These are phyloP conservation scores for Megathymus violae DNA, from an alignment of 1,140 invertebrate genomes.

Conservation along the genomic window DNA sequence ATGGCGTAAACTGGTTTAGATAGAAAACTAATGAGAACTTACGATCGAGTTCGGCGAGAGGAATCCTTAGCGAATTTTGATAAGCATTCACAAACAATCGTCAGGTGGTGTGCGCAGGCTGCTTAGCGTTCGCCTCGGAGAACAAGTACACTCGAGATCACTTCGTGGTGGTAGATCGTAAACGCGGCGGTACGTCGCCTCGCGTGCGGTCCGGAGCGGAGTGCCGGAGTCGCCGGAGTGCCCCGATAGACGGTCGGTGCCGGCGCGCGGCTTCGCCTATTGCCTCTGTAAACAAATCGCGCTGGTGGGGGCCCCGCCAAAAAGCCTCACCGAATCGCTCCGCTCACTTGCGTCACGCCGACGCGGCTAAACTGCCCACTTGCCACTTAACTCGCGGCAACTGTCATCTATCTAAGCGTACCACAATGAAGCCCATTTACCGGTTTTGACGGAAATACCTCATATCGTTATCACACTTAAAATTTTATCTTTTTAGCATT, in stretches of 20 bases:
- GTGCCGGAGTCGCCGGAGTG: slow-evolving; percentile 52
- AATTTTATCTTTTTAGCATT: neutral
- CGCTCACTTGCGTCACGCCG: slow-evolving; percentile 77
- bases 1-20: slow-evolving; percentile 46
- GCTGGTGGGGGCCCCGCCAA: slow-evolving; percentile 78
- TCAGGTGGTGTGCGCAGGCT: neutral
- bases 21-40: slow-evolving; percentile 52
- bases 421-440: slow-evolving; percentile 6
- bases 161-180: slow-evolving; percentile 44
- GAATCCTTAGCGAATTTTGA: slow-evolving; percentile 45
- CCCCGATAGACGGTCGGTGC: slow-evolving; percentile 6
- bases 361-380: slow-evolving; percentile 41
- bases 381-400: slow-evolving; percentile 18
- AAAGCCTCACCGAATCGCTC: slow-evolving; percentile 73
- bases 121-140: slow-evolving; percentile 21
- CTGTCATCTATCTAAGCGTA: slow-evolving; percentile 14
- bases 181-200: slow-evolving; percentile 54
- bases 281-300: slow-evolving; percentile 71
- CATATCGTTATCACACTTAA: neutral
- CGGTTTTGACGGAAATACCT: slow-evolving; percentile 6
- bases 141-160: slow-evolving; percentile 47
- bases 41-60: slow-evolving; percentile 54
- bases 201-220: slow-evolving; percentile 67
- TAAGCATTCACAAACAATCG: slow-evolving; percentile 34
- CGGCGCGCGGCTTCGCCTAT: slow-evolving; percentile 64